A percentile compares a stretch with the other conserved stretches of the same genome.
Evolutionary conservation across 2,888 invertebrate genomes (phyloP).

Genomic region (Parnassius smintheus): DNA sequence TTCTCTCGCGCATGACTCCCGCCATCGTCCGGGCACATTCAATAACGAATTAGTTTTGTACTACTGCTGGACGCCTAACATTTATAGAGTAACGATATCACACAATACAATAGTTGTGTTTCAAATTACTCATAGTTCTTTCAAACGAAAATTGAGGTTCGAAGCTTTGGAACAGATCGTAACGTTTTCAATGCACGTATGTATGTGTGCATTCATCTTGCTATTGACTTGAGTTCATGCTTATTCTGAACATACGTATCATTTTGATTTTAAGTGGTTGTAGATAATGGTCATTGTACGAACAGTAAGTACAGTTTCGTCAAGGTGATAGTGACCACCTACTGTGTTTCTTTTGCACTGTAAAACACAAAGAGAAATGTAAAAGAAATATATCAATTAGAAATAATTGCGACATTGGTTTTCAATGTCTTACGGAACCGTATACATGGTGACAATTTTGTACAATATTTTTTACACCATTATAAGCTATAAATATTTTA

Average conservation of each 20-base stretch:
- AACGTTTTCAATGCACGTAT: constrained; percentile 13
- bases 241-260: constrained; percentile 6
- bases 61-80: constrained; percentile 36
- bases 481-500: no score
- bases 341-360: background rate
- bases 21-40: constrained; percentile 57
- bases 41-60: constrained; percentile 74
- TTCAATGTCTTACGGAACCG: no score
- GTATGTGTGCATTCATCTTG: constrained; percentile 19
- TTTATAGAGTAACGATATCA: constrained; percentile 30
- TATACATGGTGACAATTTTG: no score
- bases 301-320: background rate
- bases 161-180: constrained; percentile 5
- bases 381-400: no score
- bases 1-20: constrained; percentile 52
- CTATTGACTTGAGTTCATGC: constrained; percentile 8
- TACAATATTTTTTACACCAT: no score
- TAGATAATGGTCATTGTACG: background rate
- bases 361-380: background rate
- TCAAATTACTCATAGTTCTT: constrained; percentile 40
- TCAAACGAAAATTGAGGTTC: constrained; percentile 35
- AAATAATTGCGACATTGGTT: no score
- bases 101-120: constrained; percentile 28
- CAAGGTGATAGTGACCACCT: background rate
- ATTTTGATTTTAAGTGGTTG: constrained; percentile 4